Evolutionary conservation across 1,140 invertebrate genomes (phyloP).

Genomic region (Ceratina calcarata): DNA sequence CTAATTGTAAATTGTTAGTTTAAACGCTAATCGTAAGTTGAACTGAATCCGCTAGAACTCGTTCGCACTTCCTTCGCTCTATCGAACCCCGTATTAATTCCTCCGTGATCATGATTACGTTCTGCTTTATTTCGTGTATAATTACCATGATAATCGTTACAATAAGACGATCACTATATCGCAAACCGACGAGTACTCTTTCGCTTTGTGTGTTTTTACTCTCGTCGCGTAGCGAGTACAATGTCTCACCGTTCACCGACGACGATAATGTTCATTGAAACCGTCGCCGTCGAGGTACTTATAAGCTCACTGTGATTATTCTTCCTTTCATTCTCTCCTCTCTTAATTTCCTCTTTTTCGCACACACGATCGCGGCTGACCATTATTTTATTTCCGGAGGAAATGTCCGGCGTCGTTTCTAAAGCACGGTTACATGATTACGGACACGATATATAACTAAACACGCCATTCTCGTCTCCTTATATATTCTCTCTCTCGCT

Average conservation of each 20-base stretch:
- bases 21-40: slow-evolving; percentile 39
- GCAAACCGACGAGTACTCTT: slow-evolving; percentile 15
- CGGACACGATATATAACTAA: slow-evolving; percentile 34
- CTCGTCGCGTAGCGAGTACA: slow-evolving; percentile 46
- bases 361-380: neutral
- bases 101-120: slow-evolving; percentile 23
- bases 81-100: neutral
- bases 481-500: neutral
- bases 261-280: neutral
- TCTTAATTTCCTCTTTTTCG: no score
- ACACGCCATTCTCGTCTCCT: slow-evolving; percentile 7
- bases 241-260: slow-evolving; percentile 34
- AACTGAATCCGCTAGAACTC: slow-evolving; percentile 16
- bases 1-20: slow-evolving; percentile 27
- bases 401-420: slow-evolving; percentile 27
- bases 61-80: slow-evolving; percentile 27
- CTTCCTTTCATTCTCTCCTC: neutral
- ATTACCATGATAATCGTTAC: slow-evolving; percentile 40
- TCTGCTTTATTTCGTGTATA: slow-evolving; percentile 21
- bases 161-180: slow-evolving; percentile 26
- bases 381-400: slow-evolving; percentile 19
- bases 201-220: slow-evolving; percentile 9
- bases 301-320: slow-evolving; percentile 45
- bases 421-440: slow-evolving; percentile 60
- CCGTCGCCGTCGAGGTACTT: slow-evolving; percentile 11